Evolutionary conservation across 2,113 vertebrate genomes (phyloP).

Genomic region (Formicarius rufipectus): DNA sequence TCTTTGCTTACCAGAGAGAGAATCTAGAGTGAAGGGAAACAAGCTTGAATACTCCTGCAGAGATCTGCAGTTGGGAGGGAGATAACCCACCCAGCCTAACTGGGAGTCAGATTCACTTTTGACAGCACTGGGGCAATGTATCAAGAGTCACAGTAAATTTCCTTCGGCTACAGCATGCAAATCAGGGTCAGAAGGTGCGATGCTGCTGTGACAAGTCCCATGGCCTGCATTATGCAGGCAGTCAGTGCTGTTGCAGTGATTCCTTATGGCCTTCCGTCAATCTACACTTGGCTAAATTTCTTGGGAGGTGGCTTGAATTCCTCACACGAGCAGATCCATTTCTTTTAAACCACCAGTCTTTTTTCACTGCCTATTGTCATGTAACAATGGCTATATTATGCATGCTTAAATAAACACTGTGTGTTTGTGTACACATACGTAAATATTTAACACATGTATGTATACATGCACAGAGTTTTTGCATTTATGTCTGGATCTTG

Average conservation of each 20-base stretch:
- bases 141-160: neutral
- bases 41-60: neutral
- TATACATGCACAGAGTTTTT: neutral
- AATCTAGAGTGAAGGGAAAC: neutral
- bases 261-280: neutral
- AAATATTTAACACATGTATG: fast-evolving
- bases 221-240: neutral
- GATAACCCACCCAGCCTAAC: neutral
- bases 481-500: neutral
- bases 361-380: neutral
- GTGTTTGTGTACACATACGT: neutral
- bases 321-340: neutral
- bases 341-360: neutral
- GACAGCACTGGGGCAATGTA: neutral
- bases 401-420: neutral
- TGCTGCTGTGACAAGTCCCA: neutral
- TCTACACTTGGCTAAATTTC: neutral
- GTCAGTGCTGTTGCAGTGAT: neutral
- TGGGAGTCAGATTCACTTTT: neutral
- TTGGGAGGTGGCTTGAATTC: neutral
- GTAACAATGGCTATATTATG: neutral
- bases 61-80: neutral
- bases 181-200: neutral
- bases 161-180: neutral
- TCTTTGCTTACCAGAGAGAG: neutral